These are phyloP conservation scores for Bombus balteatus DNA, from an alignment of 1,140 invertebrate genomes.

Conservation along the genomic window DNA sequence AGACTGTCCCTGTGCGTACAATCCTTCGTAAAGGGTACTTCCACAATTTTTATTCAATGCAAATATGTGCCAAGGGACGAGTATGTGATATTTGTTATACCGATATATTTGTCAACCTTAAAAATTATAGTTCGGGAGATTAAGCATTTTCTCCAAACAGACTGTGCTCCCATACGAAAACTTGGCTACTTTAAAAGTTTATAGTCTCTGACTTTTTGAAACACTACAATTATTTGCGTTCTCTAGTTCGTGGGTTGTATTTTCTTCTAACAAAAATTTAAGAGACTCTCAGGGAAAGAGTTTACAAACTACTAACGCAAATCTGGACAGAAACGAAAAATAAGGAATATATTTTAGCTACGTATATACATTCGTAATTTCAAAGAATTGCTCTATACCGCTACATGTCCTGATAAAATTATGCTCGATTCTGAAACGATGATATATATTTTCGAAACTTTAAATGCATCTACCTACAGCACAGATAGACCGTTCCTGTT, in stretches of 20 bases:
- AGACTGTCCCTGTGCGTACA: too few species aligned
- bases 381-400: too few species aligned
- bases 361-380: neutral
- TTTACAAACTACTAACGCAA: neutral
- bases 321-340: neutral
- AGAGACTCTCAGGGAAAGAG: neutral
- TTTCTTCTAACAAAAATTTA: constrained; percentile 32
- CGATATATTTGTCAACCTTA: neutral
- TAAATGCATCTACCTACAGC: neutral
- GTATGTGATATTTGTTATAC: neutral
- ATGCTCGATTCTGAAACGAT: neutral
- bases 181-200: neutral
- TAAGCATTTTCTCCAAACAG: neutral
- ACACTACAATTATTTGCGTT: neutral
- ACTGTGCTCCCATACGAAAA: neutral
- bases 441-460: neutral
- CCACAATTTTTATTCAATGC: too few species aligned
- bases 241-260: neutral
- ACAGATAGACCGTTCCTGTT: neutral
- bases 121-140: neutral
- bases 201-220: neutral
- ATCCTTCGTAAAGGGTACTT: too few species aligned
- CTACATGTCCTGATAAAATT: neutral
- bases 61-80: neutral
- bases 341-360: too few species aligned